A percentile compares a stretch with the other conserved stretches of the same genome.
Conservation (phyloP, 2,888 invertebrate species). For the Tolmerus cingulatus region DNA sequence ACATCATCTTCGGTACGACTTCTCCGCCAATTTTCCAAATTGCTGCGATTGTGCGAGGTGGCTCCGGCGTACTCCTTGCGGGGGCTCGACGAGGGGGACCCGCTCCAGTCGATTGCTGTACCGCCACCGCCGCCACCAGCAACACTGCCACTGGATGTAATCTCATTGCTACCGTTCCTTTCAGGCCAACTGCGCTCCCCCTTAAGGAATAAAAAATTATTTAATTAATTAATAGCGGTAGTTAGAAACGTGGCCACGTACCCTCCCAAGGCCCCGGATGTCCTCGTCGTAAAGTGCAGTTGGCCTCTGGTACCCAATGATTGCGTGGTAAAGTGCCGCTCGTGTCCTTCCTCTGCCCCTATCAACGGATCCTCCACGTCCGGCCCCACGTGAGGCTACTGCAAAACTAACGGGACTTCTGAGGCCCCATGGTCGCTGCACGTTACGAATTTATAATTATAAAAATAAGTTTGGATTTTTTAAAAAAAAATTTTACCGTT, state of each 20-base stretch:
- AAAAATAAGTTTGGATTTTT: too few species aligned
- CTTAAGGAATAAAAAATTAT: slow-evolving; percentile 46
- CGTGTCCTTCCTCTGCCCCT: slow-evolving; percentile 60
- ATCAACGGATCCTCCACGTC: slow-evolving; percentile 66
- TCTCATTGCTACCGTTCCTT: slow-evolving; percentile 57
- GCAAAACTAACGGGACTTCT: slow-evolving; percentile 62
- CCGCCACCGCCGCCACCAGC: slow-evolving; percentile 17
- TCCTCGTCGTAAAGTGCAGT: slow-evolving; percentile 59
- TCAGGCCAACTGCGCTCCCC: slow-evolving; percentile 60
- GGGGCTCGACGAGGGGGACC: slow-evolving; percentile 60
- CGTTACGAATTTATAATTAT: too few species aligned
- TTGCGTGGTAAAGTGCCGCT: slow-evolving; percentile 45
- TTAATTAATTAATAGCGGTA: too few species aligned
- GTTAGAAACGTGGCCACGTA: not conserved
- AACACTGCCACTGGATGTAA: slow-evolving; percentile 47
- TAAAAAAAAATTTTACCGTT: slow-evolving; percentile 5
- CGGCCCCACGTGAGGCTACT: slow-evolving; percentile 60
- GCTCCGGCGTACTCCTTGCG: slow-evolving; percentile 56
- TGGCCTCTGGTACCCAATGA: slow-evolving; percentile 56
- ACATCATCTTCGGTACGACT: slow-evolving; percentile 57
- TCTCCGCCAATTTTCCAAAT: slow-evolving; percentile 62
- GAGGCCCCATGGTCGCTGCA: slow-evolving; percentile 63
- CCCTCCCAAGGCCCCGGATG: slow-evolving; percentile 48
- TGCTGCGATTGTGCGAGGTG: slow-evolving; percentile 51
- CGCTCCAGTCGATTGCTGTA: slow-evolving; percentile 56